These are phyloP conservation scores for Xerus rutilus DNA, from an alignment of 2,797 vertebrate genomes.

Conservation along the genomic window DNA sequence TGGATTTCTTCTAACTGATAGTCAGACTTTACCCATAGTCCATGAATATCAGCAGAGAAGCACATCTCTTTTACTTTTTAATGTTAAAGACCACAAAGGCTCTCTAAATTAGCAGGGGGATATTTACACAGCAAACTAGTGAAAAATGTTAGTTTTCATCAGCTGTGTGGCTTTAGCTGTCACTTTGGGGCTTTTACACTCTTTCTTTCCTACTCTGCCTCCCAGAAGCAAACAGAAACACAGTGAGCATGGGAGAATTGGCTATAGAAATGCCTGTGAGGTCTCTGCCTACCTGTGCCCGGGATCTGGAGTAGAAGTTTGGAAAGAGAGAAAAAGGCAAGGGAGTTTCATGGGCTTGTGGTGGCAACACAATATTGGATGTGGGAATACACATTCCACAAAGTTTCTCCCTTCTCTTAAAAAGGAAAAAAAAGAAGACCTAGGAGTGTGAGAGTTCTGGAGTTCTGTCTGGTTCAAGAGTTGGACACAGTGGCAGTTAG, in stretches of 20 bases:
- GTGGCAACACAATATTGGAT: neutral
- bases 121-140: neutral
- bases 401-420: neutral
- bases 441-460: neutral
- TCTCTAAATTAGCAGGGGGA: constrained; percentile 3
- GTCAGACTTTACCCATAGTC: neutral
- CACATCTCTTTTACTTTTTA: constrained; percentile 8
- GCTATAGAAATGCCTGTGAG: constrained; percentile 33
- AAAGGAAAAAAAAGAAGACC: neutral
- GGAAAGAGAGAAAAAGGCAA: constrained; percentile 40
- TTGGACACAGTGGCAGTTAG: neutral
- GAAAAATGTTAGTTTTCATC: constrained; percentile 30
- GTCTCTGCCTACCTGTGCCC: neutral
- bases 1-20: constrained; percentile 11
- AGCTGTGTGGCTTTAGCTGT: constrained; percentile 48
- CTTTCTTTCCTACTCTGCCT: constrained; percentile 43
- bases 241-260: neutral
- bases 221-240: constrained; percentile 56
- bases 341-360: neutral
- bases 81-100: constrained; percentile 33
- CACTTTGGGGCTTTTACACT: constrained; percentile 16
- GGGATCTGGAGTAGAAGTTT: constrained; percentile 56
- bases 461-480: constrained; percentile 9
- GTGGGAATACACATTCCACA: neutral
- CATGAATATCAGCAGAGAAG: neutral